Evolutionary conservation across 2,888 invertebrate species (phyloP), one percentile per base, ranked within the genome.

Genomic region (Deroplatys truncata): DNA sequence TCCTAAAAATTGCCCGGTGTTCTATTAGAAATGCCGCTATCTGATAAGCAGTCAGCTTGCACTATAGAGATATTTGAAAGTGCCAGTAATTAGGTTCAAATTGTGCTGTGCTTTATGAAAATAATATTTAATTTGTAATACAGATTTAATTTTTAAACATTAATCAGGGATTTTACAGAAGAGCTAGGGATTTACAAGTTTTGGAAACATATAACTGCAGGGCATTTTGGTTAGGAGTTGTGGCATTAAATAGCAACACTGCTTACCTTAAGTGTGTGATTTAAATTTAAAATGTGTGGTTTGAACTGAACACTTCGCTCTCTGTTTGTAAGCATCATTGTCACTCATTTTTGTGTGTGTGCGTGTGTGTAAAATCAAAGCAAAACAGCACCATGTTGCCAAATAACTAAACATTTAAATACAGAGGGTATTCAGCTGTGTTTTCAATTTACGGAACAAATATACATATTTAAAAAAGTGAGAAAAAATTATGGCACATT

Each of bases 301-400:
- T 49, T n/a, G 56, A 49, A 85, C 28, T 49, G 43, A n/a, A 28
- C 29, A 84, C 84, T 84, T 84, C 56, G 85, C 56, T 85, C 85
- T 85, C 49, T 85, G 85, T 85, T 49, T 49, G 49, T 85, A 85
- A 56, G 28, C 85, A 85, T 85, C 85, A 85, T 56, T n/a, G 56
- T 28, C 56, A 85, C 56, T 28, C 56, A 35, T 85, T 85, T 85
- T 85, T 49, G 28, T 85, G 85, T 85, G 56, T 72, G 56, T 85
- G 85, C 43, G 20, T 72, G 56, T 49, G 85, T 85, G 85, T 85
- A 43, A 35, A 35, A 85, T 35, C 43, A 85, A 31, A 85, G 20
- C 84, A 85, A 56, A 87, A 87, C 87, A 87, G 87, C 87, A 87
- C 87, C 87, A 87, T 87, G 87, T 87, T 87, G 87, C 87, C 87